Base-by-base conservation (phyloP, 2,888 invertebrate genomes). In the Harmothoe impar region DNA sequence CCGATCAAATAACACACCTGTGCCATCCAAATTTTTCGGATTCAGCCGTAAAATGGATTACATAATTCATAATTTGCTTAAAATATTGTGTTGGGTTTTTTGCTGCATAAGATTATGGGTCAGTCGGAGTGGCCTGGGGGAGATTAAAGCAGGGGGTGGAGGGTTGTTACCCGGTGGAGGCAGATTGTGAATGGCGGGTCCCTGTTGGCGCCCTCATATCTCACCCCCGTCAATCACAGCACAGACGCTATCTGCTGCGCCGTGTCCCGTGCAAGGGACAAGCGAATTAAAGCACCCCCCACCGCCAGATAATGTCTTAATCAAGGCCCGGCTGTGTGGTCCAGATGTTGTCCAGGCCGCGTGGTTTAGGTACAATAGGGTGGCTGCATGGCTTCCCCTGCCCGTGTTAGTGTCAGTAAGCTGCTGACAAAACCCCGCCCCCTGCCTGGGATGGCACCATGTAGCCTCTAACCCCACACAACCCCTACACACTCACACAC, bases 271-370 rank as follows among this genome's bases (percentile, higher is more conserved):
- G 43, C 81, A 43, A 15, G 81, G 81, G 25, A 81, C 81, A 81
- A 35, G 81, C 81, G 43, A 81, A 81, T 81, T 81, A 81, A 86
- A 86, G 29, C 54, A n/a, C 54, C 86, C 86, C 54, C 54, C 52
- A 54, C 29, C 29, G 25, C 31, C 86, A n/a, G 86, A 15, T 86
- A 86, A 86, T 86, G 86, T 86, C 86, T 86, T 86, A 86, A 86
- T 86, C 86, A 86, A 86, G 31, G 86, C 31, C 52, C 29, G 25
- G 29, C 56, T 54, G 86, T 23, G 86, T 25, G 86, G 86, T 86
- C 86, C 86, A 86, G 86, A 86, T 86, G 86, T 29, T 54, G 29
- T 17, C 86, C 86, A 52, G 12, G 29, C 54, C 54, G 31, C 86
- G 17, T 33, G 43, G 25, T 77, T 77, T 77, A 77, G 77, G 31